phyloP scores from a whole-genome alignment of 2,888 invertebrate genomes.

The Maniola hyperantus region DNA sequence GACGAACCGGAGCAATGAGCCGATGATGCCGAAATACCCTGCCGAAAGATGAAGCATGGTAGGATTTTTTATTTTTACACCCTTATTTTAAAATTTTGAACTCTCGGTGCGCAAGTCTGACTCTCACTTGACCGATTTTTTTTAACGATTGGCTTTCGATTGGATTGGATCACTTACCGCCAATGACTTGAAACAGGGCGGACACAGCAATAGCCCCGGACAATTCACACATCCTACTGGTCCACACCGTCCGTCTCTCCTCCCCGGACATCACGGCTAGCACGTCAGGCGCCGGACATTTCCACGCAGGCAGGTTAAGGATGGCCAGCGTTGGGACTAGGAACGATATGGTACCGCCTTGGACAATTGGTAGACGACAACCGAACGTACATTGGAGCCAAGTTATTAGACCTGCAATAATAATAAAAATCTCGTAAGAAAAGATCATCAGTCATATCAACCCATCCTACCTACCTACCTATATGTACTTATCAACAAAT shows the following conservation, averaged over 20 bases:
- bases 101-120: too few species aligned
- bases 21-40: conserved; percentile 88
- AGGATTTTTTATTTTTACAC: too few species aligned
- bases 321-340: conserved; percentile 90
- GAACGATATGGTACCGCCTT: conserved; percentile 91
- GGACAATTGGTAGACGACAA: conserved; percentile 88
- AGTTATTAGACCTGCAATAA: conserved; percentile 85
- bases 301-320: conserved; percentile 87
- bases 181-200: conserved; percentile 88
- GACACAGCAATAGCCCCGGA: conserved; percentile 93
- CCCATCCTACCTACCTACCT: too few species aligned
- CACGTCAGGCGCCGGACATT: conserved; percentile 83
- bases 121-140: too few species aligned
- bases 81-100: too few species aligned
- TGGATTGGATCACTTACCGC: conserved; percentile 81
- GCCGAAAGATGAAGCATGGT: conserved; percentile 16
- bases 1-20: conserved; percentile 87
- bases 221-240: conserved; percentile 88
- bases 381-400: conserved; percentile 89
- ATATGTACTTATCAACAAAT: too few species aligned
- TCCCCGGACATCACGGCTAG: conserved; percentile 80
- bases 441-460: neutral
- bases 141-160: too few species aligned
- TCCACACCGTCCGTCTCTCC: conserved; percentile 86
- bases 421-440: neutral